Conservation (phyloP, 2,888 invertebrate genomes). For the Hyposoter didymator region DNA sequence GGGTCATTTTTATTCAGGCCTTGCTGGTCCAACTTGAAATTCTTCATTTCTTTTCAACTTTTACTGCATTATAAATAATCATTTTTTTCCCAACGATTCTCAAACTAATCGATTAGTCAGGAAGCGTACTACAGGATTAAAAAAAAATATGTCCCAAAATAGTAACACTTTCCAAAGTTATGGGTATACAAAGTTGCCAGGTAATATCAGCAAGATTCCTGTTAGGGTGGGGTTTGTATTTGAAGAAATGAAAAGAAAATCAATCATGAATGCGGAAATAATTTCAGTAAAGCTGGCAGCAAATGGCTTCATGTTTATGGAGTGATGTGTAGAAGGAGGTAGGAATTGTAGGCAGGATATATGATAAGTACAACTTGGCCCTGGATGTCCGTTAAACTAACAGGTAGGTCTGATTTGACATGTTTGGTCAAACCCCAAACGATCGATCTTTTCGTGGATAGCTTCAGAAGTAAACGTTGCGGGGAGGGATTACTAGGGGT, state of each 20-base stretch:
- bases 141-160: neutral
- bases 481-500: neutral
- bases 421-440: constrained; percentile 19
- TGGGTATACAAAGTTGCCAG: neutral
- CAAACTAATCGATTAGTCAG: neutral
- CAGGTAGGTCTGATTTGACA: constrained; percentile 16
- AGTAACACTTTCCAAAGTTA: neutral
- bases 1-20: neutral
- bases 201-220: no score
- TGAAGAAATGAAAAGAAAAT: neutral
- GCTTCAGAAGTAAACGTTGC: neutral
- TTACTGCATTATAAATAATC: neutral
- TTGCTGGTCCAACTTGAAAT: neutral
- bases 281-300: neutral
- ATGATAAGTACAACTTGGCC: neutral
- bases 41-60: neutral
- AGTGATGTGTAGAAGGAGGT: neutral
- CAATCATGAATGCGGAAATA: neutral
- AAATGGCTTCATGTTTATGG: neutral
- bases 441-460: neutral
- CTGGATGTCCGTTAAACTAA: neutral
- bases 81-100: neutral
- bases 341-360: neutral
- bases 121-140: neutral
- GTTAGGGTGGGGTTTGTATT: no score